These are phyloP conservation scores for Sepioteuthis lessoniana DNA, from an alignment of 2,888 invertebrate species.

Conservation along the genomic window DNA sequence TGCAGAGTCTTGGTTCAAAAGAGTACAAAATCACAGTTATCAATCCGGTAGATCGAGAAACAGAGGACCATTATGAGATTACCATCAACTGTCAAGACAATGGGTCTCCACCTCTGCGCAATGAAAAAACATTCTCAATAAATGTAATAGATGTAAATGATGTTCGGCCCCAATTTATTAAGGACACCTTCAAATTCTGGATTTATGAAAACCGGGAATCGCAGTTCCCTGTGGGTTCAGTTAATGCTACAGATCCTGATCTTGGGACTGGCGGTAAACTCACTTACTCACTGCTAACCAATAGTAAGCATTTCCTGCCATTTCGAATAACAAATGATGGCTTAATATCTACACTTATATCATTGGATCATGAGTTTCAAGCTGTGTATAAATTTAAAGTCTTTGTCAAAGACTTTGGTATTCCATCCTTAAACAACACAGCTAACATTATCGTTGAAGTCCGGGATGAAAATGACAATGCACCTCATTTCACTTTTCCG, in stretches of 20 bases:
- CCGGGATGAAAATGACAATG: background rate
- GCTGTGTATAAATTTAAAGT: background rate
- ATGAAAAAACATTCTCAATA: background rate
- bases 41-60: background rate
- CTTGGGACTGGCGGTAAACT: background rate
- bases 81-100: background rate
- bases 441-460: background rate
- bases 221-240: background rate
- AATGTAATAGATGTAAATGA: background rate
- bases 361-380: constrained; percentile 11
- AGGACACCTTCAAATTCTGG: background rate
- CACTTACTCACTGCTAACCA: background rate
- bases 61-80: background rate
- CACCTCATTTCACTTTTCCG: background rate
- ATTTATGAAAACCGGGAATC: background rate
- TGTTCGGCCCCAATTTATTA: background rate
- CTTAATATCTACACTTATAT: background rate
- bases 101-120: background rate
- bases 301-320: background rate
- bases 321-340: background rate
- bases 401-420: background rate
- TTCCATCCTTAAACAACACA: background rate
- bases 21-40: background rate
- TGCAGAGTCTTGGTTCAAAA: background rate
- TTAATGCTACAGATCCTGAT: background rate